Evolutionary conservation across 2,888 invertebrate genomes (phyloP).

Genomic region (Deladenus siricidicola): DNA sequence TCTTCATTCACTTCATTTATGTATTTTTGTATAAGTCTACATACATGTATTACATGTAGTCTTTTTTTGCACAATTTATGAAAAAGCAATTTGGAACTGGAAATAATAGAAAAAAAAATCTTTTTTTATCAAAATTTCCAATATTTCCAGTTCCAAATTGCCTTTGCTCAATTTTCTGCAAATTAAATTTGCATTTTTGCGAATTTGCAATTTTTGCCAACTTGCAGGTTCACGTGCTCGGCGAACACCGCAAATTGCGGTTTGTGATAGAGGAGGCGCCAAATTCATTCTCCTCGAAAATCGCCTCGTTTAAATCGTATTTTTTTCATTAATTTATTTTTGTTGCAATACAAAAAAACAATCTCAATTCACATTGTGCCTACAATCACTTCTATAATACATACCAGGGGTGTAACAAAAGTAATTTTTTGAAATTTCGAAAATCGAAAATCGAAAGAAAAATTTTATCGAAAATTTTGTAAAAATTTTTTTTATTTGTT

Average conservation of each 20-base stretch:
- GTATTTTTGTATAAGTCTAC: too few relatives aligned
- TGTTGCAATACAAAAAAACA: too few relatives aligned
- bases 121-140: background rate
- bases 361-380: too few relatives aligned
- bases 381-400: too few relatives aligned
- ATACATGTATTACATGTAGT: too few relatives aligned
- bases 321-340: background rate
- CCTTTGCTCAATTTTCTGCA: background rate
- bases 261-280: slow-evolving; percentile 1
- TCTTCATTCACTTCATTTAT: too few relatives aligned
- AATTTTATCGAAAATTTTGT: too few relatives aligned
- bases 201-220: background rate
- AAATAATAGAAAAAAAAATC: background rate
- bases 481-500: too few relatives aligned
- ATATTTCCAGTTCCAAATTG: background rate
- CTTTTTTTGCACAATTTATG: too few relatives aligned
- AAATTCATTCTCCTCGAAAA: background rate
- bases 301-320: background rate
- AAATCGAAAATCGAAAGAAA: too few relatives aligned
- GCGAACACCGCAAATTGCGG: background rate
- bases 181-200: background rate
- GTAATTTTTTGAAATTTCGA: too few relatives aligned
- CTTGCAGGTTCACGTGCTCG: slow-evolving; percentile 6
- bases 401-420: too few relatives aligned
- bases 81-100: background rate